Conservation (phyloP, 1,140 invertebrate species). For the Drosophila leontia region DNA sequence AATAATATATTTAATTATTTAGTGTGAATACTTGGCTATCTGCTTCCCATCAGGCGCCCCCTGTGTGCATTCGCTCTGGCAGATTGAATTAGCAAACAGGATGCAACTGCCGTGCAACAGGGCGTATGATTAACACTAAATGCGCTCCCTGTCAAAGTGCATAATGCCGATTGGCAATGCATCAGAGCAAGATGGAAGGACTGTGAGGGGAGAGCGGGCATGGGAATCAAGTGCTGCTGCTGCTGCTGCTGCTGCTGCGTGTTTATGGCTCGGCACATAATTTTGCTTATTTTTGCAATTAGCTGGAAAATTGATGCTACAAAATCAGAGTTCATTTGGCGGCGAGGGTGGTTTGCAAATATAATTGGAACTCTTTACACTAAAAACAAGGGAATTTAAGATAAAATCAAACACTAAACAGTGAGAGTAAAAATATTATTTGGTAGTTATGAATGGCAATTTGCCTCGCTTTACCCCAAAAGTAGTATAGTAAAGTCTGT, state of each 20-base stretch:
- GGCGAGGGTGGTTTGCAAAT: slow-evolving; percentile 23
- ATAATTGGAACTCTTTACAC: not conserved
- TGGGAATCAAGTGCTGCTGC: not conserved
- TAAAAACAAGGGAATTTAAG: not conserved
- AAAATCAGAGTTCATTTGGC: slow-evolving; percentile 41
- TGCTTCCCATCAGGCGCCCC: not conserved
- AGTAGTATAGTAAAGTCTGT: not conserved
- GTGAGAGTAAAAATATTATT: not conserved
- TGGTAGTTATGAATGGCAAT: too few relatives aligned
- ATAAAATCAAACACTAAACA: not conserved
- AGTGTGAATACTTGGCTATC: slow-evolving; percentile 8
- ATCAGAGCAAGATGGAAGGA: slow-evolving; percentile 4
- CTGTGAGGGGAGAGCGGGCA: not conserved
- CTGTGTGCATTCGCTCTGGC: slow-evolving; percentile 10
- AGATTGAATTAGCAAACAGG: slow-evolving; percentile 37
- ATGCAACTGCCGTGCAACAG: slow-evolving; percentile 49
- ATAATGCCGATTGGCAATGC: slow-evolving; percentile 39
- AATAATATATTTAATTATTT: slow-evolving; percentile 48
- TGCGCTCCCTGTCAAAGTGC: slow-evolving; percentile 39
- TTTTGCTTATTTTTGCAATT: slow-evolving; percentile 61
- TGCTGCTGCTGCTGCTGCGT: not conserved
- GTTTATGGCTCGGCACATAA: slow-evolving; percentile 37
- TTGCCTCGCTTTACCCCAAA: not conserved
- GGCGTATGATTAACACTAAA: slow-evolving; percentile 73
- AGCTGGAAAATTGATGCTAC: slow-evolving; percentile 56